A percentile compares a stretch with the other conserved stretches of the same genome.
Conservation (phyloP, 1,140 invertebrate species). For the Arion vulgaris region DNA sequence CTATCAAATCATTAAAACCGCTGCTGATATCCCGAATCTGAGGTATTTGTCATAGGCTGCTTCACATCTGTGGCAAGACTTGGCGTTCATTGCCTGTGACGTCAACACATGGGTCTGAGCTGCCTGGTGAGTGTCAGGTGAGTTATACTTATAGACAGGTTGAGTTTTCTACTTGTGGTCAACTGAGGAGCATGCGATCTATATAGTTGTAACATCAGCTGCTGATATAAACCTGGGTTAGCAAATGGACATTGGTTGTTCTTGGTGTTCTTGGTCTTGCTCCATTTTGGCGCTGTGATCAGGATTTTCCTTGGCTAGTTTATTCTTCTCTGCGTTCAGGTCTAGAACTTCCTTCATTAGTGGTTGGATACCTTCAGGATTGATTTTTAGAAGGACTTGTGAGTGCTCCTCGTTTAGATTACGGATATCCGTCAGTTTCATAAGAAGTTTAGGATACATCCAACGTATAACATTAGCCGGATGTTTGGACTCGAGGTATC, state of each 20-base stretch:
- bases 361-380: conserved; percentile 72
- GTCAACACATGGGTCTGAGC: neutral
- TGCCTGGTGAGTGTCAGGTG: neutral
- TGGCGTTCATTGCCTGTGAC: neutral
- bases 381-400: conserved; percentile 73
- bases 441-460: conserved; percentile 75
- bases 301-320: conserved; percentile 31
- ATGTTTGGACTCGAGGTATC: conserved; percentile 74
- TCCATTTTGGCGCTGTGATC: conserved; percentile 28
- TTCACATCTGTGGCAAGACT: neutral
- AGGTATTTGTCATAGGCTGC: neutral
- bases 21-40: neutral
- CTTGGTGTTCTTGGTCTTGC: neutral
- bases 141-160: neutral
- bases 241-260: conserved; percentile 29
- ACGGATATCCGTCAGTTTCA: conserved; percentile 75
- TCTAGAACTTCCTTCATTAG: conserved; percentile 73
- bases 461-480: conserved; percentile 64
- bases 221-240: neutral
- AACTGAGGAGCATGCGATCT: neutral
- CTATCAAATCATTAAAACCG: too few relatives aligned
- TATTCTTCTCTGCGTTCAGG: conserved; percentile 60
- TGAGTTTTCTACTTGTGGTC: neutral
- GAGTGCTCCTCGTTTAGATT: conserved; percentile 76
- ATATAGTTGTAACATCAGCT: neutral